A percentile compares a stretch with the other conserved stretches of the same genome.
phyloP scores from a whole-genome alignment of 2,797 vertebrate genomes.

The Emydoidea blandingii region DNA sequence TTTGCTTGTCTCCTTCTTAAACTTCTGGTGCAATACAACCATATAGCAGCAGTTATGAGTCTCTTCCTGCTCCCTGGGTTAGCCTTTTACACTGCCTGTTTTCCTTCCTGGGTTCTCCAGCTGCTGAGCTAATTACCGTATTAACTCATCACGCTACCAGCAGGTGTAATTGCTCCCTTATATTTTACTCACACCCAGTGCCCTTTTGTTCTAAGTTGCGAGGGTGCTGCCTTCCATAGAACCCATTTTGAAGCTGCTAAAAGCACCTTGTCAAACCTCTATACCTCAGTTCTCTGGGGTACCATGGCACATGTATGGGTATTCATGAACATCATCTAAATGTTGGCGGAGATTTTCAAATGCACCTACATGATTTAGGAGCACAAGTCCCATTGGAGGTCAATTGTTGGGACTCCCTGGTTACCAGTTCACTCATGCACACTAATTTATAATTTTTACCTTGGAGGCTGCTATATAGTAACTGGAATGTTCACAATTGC shows the following conservation, averaged over 20 bases:
- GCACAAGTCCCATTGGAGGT: background rate
- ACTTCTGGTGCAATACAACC: background rate
- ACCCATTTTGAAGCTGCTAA: background rate
- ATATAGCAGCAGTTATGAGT: background rate
- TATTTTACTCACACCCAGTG: background rate
- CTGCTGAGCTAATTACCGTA: background rate
- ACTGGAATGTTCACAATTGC: background rate
- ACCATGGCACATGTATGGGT: background rate
- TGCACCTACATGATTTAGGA: background rate
- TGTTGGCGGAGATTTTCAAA: background rate
- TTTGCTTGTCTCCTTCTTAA: background rate
- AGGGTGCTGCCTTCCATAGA: background rate
- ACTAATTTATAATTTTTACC: background rate
- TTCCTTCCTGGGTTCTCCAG: background rate
- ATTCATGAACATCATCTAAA: background rate
- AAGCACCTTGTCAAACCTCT: background rate
- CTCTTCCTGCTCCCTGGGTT: background rate
- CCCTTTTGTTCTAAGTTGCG: background rate
- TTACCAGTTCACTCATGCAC: background rate
- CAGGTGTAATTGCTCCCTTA: background rate
- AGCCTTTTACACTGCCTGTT: background rate
- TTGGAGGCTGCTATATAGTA: accelerated
- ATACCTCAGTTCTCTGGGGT: background rate
- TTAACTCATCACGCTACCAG: background rate
- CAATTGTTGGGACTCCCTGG: background rate